Base-by-base conservation (phyloP, 30 jellyfish, hydroid and myxozoan species). In the Aurelia aurita region DNA sequence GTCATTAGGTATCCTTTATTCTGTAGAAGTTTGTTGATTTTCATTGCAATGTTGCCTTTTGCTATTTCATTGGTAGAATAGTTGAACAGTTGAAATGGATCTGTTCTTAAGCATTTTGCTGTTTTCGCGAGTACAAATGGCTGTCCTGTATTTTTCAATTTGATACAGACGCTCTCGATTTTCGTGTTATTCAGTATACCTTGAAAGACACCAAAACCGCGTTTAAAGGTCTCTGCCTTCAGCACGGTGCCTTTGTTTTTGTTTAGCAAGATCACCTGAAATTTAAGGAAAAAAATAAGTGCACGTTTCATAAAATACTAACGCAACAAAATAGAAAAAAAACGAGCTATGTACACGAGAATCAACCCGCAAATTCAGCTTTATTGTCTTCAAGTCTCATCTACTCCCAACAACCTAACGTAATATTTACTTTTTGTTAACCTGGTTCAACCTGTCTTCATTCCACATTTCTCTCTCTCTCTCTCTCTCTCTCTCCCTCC, bases 41-140 rank as follows among this genome's bases (percentile, higher is more conserved):
- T 74, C 13, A 39, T 23, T 19, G 75, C 47, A 6, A 74, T 57
- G 58, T 46, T 74, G 26, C 62, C 34, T 1, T 55, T 57, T 23
- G 62, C 20, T 9, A 74, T 74, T 10, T 63, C 75, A 4, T 55
- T 54, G 47, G 23, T 22, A 13, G 86, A 74, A 46, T 74, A 74
- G 34, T 55, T 74, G 39, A 74, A 74, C 14, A 74, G 32, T 58
- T 74, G 86, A 32, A 74, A 74, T 16, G 86, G 86, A 29, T 74
- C 86, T 14, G 75, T 6, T 20, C 86, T 63, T 22, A 57, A 26
- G 20, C 86, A 74, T 19, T 10, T 22, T 13, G 86, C 67, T 54
- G 86, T 74, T 18, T 18, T 51, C 3, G 63, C 45, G 8, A 43
- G 31, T 28, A 74, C 47, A 39, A 6, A 27, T 11, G 86, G 86